Conservation (phyloP, 2,888 invertebrate genomes). For the Parnassius smintheus region DNA sequence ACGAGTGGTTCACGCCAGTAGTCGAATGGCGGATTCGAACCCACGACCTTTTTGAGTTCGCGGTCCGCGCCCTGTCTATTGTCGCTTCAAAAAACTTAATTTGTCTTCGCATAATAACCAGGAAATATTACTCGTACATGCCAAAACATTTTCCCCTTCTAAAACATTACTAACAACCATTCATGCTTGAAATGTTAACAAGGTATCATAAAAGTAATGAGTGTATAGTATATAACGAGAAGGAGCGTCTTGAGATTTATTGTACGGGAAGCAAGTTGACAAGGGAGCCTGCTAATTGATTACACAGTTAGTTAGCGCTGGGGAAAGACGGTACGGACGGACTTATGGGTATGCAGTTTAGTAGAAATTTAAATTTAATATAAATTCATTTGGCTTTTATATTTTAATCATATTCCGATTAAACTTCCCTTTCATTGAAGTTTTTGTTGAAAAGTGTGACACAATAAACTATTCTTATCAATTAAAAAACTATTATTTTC, state of each 20-base stretch:
- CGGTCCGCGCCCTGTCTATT: too few species aligned
- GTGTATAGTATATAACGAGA: slow-evolving; percentile 12
- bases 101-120: not conserved
- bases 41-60: too few species aligned
- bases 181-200: slow-evolving; percentile 14
- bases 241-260: slow-evolving; percentile 48
- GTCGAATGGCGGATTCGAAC: too few species aligned
- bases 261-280: slow-evolving; percentile 45
- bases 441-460: too few species aligned
- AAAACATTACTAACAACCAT: slow-evolving; percentile 6
- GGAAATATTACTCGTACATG: not conserved
- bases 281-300: slow-evolving; percentile 41
- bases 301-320: slow-evolving; percentile 30
- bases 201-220: slow-evolving; percentile 23
- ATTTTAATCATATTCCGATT: too few species aligned
- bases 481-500: too few species aligned
- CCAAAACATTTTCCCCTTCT: not conserved
- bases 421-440: too few species aligned
- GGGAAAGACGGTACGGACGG: slow-evolving; percentile 8
- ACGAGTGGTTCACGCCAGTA: too few species aligned
- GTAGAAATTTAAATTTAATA: too few species aligned
- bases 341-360: not conserved
- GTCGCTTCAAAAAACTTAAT: too few species aligned
- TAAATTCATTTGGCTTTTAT: too few species aligned
- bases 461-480: too few species aligned